Base-by-base conservation (phyloP, 2,113 vertebrate species). In the Limnothrissa miodon region DNA sequence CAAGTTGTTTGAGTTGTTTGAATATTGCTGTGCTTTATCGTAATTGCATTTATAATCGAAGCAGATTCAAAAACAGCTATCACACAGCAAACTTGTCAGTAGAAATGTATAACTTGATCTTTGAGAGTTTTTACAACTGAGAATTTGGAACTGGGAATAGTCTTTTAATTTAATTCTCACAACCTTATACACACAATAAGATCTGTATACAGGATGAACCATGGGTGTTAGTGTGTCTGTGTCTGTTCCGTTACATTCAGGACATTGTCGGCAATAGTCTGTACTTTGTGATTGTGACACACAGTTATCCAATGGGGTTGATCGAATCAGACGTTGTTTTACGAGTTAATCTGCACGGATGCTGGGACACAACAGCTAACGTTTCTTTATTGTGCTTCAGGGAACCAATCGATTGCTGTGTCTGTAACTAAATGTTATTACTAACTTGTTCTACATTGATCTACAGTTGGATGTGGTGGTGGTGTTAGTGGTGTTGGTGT, bases 271-370 rank as follows among this genome's bases (percentile, higher is more conserved):
- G 46, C 17, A 10, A 2, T 15, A 17, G 46, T 48, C 59, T 2
- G 25, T 25, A 6, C 59, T 29, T 23, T 56, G n/a, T 0, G 51
- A 23, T 4, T 4, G 51, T 6, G 51, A 19, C 51, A 11, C 29
- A 11, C 66, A 79, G 45, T 89, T 86, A 88, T 90, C 87, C 86
- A 84, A 80, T 78, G 10, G 81, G 83, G 78, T 88, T 91, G 90
- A 91, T 90, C 88, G 90, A 87, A 86, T 45, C 83, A 13, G 81
- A 89, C 87, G 84, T 83, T 90, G 85, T 81, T 92, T 93, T 92
- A 92, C 89, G 89, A 85, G 84, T 90, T 91, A 86, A 90, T 92
- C 86, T 90, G 85, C 66, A 84, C 23, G 45, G 80, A 90, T 81
- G 25, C 66, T 3, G 17, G 29, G 25, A 19, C 29, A 85, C 80